Conservation (phyloP, 2,113 vertebrate genomes). For the Etheostoma cragini region DNA sequence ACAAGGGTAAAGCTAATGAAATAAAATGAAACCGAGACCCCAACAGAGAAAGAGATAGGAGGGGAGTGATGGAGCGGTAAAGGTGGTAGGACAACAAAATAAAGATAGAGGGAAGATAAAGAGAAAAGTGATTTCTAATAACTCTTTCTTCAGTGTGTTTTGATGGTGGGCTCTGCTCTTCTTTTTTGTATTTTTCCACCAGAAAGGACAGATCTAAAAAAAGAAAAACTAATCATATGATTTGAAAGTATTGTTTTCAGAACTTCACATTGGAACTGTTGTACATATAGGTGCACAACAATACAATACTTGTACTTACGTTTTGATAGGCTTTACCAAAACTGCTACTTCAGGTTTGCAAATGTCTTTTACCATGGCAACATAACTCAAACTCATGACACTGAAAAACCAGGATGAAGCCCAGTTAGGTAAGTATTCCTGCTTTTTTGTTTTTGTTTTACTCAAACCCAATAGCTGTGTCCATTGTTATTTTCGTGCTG, state of each 20-base stretch:
- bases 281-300: no score
- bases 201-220: background rate
- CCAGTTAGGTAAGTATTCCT: background rate
- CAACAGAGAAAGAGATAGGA: background rate
- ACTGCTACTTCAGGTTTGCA: background rate
- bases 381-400: background rate
- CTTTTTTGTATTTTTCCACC: background rate
- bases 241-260: background rate
- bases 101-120: background rate
- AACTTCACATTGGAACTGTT: no score
- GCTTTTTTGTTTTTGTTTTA: background rate
- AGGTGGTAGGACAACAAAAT: background rate
- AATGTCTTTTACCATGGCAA: background rate
- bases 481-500: constrained; percentile 27
- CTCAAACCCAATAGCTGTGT: constrained; percentile 23
- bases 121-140: background rate
- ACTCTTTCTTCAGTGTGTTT: background rate
- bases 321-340: background rate
- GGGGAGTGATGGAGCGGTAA: background rate
- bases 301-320: no score
- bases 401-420: background rate
- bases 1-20: constrained; percentile 1
- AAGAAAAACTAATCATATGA: background rate
- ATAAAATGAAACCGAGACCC: background rate
- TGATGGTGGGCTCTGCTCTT: background rate